A percentile compares a stretch with the other conserved stretches of the same genome.
phyloP scores from a whole-genome alignment of 2,797 vertebrate species.

The Carapus acus region DNA sequence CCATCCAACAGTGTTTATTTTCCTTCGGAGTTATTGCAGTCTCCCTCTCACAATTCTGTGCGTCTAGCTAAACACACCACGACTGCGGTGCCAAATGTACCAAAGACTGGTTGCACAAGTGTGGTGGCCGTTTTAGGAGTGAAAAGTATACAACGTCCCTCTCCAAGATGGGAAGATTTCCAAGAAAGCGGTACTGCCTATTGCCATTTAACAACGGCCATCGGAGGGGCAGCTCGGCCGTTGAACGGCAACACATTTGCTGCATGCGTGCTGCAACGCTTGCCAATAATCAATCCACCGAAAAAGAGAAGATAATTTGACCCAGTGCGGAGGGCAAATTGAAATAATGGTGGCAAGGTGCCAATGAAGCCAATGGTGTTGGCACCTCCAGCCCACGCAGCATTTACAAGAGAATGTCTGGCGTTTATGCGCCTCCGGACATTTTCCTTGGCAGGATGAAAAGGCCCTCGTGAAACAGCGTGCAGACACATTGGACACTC shows the following conservation, averaged over 20 bases:
- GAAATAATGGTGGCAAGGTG: slow-evolving; percentile 32
- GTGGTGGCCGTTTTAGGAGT: no score
- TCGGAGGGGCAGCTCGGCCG: slow-evolving; percentile 19
- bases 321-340: slow-evolving; percentile 11
- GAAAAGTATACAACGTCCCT: slow-evolving; percentile 1
- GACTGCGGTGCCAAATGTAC: slow-evolving; percentile 26
- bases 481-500: slow-evolving; percentile 28
- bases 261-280: slow-evolving; percentile 5
- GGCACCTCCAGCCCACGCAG: slow-evolving; percentile 42
- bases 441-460: slow-evolving; percentile 59
- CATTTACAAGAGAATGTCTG: slow-evolving; percentile 61
- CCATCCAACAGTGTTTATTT: slow-evolving; percentile 32
- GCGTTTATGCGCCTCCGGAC: slow-evolving; percentile 58
- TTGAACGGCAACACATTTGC: slow-evolving; percentile 11
- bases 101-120: slow-evolving; percentile 19
- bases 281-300: slow-evolving; percentile 1
- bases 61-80: slow-evolving; percentile 27
- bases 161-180: neutral
- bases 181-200: slow-evolving; percentile 5
- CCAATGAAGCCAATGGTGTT: slow-evolving; percentile 32
- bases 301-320: slow-evolving; percentile 4
- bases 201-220: slow-evolving; percentile 26
- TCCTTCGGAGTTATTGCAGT: slow-evolving; percentile 31
- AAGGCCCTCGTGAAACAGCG: slow-evolving; percentile 39
- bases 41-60: slow-evolving; percentile 23